Base-by-base conservation (phyloP, 1,140 invertebrate genomes). In the Aphelinus atriplicis region DNA sequence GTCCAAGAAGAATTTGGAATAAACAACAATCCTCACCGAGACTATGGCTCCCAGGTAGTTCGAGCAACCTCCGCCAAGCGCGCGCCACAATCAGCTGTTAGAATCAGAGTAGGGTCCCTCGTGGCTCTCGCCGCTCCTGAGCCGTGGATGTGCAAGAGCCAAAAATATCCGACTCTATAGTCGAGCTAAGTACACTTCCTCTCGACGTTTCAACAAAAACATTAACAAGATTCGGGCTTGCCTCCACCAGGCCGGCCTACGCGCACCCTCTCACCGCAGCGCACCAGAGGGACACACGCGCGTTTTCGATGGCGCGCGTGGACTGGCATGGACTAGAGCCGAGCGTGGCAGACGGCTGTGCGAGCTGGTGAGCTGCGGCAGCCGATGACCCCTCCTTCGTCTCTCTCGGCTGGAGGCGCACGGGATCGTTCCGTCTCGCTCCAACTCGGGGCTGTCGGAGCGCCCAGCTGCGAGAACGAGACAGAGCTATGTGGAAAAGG, bases 251-350 rank as follows among this genome's bases (percentile, higher is more conserved):
- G 26, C 26, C 26, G 26, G 26, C 26, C 26, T 9, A 53, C 51
- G 51, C 51, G 51, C 51, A 9, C 26, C 26, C 26, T 26, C 26
- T 26, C 26, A 26, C 50, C 42, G 47, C 53, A 7, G 67, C 66
- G 6, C 66, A 4, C 55, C 50, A 26, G 26, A 63, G 67, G 64
- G 47, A 51, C 73, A 64, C 73, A 67, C 64, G 71, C 68, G 63
- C 68, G 56, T 55, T 5, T 71, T 61, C 57, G 67, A 76, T 71
- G 68, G 68, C 74, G 74, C 74, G 74, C 74, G 68, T 61, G 62
- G 63, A 76, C 26, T 26, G 26, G 26, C 26, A 26, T 26, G 26
- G 26, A 26, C 74, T 76, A 76, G 68, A 55, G 61, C 57, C 68
- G 73, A 75, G 62, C 58, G 60, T 45, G 72, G 56, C 56, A 73